A percentile compares a stretch with the other conserved stretches of the same genome.
Evolutionary conservation across 2,113 vertebrate species (phyloP).

Genomic region (Hippocampus guttulatus): DNA sequence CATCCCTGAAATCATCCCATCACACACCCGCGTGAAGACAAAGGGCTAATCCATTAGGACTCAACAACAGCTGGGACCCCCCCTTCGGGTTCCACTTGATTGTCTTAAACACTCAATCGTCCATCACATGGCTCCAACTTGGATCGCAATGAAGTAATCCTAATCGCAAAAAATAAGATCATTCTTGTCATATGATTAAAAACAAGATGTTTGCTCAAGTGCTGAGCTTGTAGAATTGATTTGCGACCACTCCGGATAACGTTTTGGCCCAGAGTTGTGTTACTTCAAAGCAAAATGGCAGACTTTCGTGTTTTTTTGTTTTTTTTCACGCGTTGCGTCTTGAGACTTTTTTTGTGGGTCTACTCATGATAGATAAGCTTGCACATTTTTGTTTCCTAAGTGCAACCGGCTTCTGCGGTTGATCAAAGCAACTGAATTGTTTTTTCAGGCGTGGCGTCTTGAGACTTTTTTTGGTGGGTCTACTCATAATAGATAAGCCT

Average conservation of each 20-base stretch:
- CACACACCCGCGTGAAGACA: constrained; percentile 32
- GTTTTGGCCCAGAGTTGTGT: neutral
- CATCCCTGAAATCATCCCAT: constrained; percentile 50
- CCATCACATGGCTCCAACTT: neutral
- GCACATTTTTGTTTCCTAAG: no score
- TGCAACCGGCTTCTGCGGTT: no score
- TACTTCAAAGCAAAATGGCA: neutral
- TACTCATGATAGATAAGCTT: neutral
- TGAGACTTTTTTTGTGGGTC: neutral
- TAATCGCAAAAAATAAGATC: neutral
- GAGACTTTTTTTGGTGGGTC: neutral
- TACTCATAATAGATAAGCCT: neutral
- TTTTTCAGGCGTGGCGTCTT: no score
- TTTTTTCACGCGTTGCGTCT: neutral
- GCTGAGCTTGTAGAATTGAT: no score
- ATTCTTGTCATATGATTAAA: no score
- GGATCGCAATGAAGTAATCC: neutral
- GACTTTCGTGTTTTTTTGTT: neutral
- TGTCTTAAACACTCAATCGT: neutral
- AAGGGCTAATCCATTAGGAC: constrained; percentile 61
- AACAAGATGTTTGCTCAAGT: no score
- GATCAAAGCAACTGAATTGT: no score
- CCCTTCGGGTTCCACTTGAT: constrained; percentile 36
- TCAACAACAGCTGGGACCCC: constrained; percentile 55
- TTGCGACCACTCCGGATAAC: no score